Conservation (phyloP, 1,140 invertebrate genomes). For the Hyposmocoma kahamanoa region DNA sequence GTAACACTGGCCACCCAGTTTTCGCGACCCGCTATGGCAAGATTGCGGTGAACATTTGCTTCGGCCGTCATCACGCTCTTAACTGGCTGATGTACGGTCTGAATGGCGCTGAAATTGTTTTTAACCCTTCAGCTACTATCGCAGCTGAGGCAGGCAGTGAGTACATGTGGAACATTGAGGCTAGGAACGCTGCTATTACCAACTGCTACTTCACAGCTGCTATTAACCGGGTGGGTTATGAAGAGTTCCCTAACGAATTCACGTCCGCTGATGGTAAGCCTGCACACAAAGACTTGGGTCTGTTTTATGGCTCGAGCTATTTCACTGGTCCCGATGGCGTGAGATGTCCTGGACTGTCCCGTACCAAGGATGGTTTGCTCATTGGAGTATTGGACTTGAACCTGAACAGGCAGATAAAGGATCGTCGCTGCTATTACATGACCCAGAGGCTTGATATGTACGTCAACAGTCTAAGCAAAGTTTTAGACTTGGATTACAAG, state of each 20-base stretch:
- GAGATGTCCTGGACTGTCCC: slow-evolving; percentile 92
- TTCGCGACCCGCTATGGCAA: slow-evolving; percentile 90
- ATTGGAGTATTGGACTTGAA: slow-evolving; percentile 96
- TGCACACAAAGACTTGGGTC: slow-evolving; percentile 94
- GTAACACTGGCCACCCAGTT: slow-evolving; percentile 95
- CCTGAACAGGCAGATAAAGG: slow-evolving; percentile 94
- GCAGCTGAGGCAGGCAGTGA: slow-evolving; percentile 83
- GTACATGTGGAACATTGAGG: slow-evolving; percentile 97
- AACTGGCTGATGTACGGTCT: slow-evolving; percentile 98
- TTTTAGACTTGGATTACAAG: slow-evolving; percentile 55
- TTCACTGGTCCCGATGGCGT: slow-evolving; percentile 95
- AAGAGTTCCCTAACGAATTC: slow-evolving; percentile 84
- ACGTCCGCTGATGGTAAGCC: slow-evolving; percentile 94
- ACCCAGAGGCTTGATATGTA: slow-evolving; percentile 96
- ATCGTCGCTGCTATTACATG: slow-evolving; percentile 97
- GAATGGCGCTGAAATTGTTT: slow-evolving; percentile 99
- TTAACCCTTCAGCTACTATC: slow-evolving; percentile 98
- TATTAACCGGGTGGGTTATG: slow-evolving; percentile 97
- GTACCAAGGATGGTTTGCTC: slow-evolving; percentile 90
- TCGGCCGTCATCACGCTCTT: slow-evolving; percentile 96
- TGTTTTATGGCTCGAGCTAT: slow-evolving; percentile 98
- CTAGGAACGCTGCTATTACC: slow-evolving; percentile 96
- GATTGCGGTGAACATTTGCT: slow-evolving; percentile 98
- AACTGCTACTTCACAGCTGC: slow-evolving; percentile 96
- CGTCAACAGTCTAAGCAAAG: slow-evolving; percentile 74